Conservation (phyloP, 2,113 vertebrate species). For the Equus przewalskii region DNA sequence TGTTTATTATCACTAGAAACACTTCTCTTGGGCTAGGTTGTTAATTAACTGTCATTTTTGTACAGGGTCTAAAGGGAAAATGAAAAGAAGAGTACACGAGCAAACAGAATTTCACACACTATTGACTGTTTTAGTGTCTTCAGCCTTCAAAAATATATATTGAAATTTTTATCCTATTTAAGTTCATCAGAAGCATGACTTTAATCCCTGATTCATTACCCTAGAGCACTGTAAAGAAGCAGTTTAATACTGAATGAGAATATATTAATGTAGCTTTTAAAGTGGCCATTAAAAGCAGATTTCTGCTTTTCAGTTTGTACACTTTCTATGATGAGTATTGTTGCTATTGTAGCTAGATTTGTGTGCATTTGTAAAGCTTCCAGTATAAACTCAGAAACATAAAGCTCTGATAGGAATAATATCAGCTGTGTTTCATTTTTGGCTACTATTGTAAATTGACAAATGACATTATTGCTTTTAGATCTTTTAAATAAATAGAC, state of each 20-base stretch:
- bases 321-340: slow-evolving; percentile 18
- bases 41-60: slow-evolving; percentile 74
- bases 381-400: not conserved
- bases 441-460: not conserved
- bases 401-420: not conserved
- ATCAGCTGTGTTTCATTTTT: not conserved
- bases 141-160: slow-evolving; percentile 42
- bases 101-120: slow-evolving; percentile 53
- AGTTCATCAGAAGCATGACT: slow-evolving; percentile 53
- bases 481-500: slow-evolving; percentile 27
- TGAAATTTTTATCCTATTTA: slow-evolving; percentile 40
- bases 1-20: slow-evolving; percentile 63
- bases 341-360: not conserved
- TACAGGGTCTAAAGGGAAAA: slow-evolving; percentile 40
- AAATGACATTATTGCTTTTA: slow-evolving; percentile 17
- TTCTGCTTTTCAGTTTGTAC: slow-evolving; percentile 40
- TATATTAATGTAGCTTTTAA: slow-evolving; percentile 40
- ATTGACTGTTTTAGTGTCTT: slow-evolving; percentile 53
- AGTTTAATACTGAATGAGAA: slow-evolving; percentile 18
- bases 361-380: slow-evolving; percentile 2
- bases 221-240: not conserved
- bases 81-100: slow-evolving; percentile 26
- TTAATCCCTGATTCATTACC: slow-evolving; percentile 50
- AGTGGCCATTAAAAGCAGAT: slow-evolving; percentile 43
- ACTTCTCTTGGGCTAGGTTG: slow-evolving; percentile 22